Evolutionary conservation across 2,888 invertebrate genomes (phyloP).

Genomic region (Cantharis nigra): DNA sequence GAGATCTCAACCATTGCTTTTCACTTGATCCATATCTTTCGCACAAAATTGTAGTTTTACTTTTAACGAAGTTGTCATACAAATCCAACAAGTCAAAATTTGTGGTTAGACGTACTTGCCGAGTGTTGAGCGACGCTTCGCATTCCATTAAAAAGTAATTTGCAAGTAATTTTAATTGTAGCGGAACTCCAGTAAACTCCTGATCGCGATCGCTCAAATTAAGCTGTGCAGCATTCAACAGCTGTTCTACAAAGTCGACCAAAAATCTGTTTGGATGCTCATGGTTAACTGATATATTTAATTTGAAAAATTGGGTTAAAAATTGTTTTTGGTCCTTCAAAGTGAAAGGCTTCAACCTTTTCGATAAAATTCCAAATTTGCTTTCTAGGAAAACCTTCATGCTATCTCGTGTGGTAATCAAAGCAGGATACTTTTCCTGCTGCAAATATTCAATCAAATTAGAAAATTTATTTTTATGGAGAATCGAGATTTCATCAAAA

Average conservation of each 20-base stretch:
- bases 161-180: neutral
- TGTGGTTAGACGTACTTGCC: neutral
- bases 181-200: neutral
- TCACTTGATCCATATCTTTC: neutral
- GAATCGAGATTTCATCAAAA: constrained; percentile 5
- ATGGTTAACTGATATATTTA: neutral
- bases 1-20: too few species aligned
- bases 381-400: neutral
- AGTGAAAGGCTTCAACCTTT: neutral
- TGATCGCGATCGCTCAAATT: neutral
- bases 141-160: neutral
- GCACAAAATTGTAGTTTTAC: neutral
- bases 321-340: neutral
- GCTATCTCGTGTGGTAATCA: neutral
- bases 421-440: neutral
- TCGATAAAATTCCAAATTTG: neutral
- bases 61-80: neutral
- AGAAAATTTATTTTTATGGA: neutral
- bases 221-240: neutral
- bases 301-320: neutral
- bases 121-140: neutral
- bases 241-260: neutral
- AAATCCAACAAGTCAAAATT: constrained; percentile 3
- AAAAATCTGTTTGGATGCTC: neutral
- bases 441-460: neutral